A percentile compares a stretch with the other conserved stretches of the same genome.
These are phyloP conservation scores for Tillus elongatus DNA, from an alignment of 2,888 invertebrate genomes.

Conservation along the genomic window DNA sequence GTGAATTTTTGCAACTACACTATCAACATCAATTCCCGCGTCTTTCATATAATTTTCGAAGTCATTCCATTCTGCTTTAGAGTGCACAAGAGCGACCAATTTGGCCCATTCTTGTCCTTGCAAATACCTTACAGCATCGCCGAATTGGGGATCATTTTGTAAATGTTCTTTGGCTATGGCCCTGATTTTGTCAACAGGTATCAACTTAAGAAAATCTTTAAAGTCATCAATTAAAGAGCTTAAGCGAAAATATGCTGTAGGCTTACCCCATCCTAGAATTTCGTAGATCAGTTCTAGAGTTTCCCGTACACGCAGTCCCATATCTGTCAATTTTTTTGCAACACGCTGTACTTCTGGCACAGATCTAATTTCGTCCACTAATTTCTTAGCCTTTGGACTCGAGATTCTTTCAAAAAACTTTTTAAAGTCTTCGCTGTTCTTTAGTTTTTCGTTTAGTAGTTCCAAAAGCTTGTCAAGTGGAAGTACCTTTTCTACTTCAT, in stretches of 20 bases:
- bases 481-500: slow-evolving; percentile 16
- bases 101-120: slow-evolving; percentile 25
- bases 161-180: slow-evolving; percentile 21
- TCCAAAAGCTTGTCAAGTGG: slow-evolving; percentile 16
- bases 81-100: slow-evolving; percentile 18
- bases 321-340: slow-evolving; percentile 16
- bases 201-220: slow-evolving; percentile 21
- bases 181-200: slow-evolving; percentile 23
- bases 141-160: slow-evolving; percentile 23
- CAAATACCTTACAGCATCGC: slow-evolving; percentile 22
- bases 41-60: slow-evolving; percentile 20
- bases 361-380: slow-evolving; percentile 23
- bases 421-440: slow-evolving; percentile 22
- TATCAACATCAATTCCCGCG: slow-evolving; percentile 22
- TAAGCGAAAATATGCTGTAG: no score
- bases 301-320: slow-evolving; percentile 23
- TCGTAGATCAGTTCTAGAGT: slow-evolving; percentile 17
- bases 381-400: slow-evolving; percentile 17
- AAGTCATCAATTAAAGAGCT: slow-evolving; percentile 20
- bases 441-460: slow-evolving; percentile 19
- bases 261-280: slow-evolving; percentile 22
- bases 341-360: slow-evolving; percentile 22
- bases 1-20: slow-evolving; percentile 17
- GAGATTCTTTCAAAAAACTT: slow-evolving; percentile 21
- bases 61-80: slow-evolving; percentile 18